Percentiles rank a stretch among this genome's conserved stretches.
Conservation (phyloP, 2,113 vertebrate genomes). For the Clarias batrachus region DNA sequence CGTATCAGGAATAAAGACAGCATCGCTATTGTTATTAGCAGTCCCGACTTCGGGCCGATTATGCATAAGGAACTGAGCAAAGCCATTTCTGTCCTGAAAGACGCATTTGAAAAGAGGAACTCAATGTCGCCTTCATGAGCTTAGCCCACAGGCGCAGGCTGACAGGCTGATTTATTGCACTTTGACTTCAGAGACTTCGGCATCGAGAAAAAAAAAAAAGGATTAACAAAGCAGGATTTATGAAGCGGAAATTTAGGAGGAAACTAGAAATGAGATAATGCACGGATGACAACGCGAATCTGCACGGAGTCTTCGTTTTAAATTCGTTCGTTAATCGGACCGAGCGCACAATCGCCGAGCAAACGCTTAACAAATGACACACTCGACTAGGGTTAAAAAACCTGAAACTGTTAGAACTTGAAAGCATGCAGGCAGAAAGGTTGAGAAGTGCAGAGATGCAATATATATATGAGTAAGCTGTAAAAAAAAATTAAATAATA, state of each 20-base stretch:
- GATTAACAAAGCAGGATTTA: background rate
- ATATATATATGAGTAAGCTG: background rate
- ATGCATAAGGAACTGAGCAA: constrained; percentile 8
- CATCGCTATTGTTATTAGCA: background rate
- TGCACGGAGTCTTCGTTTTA: background rate
- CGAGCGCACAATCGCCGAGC: too few relatives aligned
- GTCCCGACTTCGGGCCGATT: background rate
- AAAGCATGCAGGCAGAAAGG: background rate
- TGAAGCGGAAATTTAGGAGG: background rate
- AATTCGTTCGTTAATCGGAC: background rate
- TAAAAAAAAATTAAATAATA: background rate
- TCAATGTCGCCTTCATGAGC: constrained; percentile 12
- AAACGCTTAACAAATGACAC: background rate
- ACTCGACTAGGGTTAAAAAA: background rate
- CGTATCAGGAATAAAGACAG: background rate
- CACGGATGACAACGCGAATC: background rate
- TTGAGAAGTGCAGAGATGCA: background rate
- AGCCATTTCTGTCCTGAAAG: background rate
- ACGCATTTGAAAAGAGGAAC: constrained; percentile 16
- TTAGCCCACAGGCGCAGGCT: constrained; percentile 18
- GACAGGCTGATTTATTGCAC: constrained; percentile 6
- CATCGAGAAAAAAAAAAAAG: background rate
- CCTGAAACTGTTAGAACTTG: background rate
- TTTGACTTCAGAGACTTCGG: background rate
- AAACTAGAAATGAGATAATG: background rate